These are phyloP conservation scores for Psittacula derbiana DNA, from an alignment of 2,797 vertebrate species.

Conservation along the genomic window DNA sequence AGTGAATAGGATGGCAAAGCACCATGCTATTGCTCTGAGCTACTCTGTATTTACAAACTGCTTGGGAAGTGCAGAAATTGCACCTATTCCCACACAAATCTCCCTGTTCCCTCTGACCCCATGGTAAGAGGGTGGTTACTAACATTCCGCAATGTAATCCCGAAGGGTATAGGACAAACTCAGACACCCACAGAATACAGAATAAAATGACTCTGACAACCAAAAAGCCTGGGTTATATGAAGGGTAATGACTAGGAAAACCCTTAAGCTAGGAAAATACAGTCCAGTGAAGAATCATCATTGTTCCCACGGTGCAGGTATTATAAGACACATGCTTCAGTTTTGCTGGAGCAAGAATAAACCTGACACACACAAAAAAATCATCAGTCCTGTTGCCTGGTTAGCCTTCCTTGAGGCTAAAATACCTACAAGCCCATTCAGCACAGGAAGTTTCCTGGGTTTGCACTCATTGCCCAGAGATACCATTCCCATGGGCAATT, in stretches of 20 bases:
- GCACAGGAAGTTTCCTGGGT: not conserved
- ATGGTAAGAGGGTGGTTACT: not conserved
- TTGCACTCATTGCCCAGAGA: not conserved
- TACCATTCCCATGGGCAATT: not conserved
- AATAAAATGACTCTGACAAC: not conserved
- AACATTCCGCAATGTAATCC: not conserved
- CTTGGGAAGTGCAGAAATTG: not conserved
- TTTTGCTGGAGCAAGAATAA: constrained; percentile 14
- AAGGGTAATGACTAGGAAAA: constrained; percentile 34
- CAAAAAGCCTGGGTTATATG: not conserved
- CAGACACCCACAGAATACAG: not conserved
- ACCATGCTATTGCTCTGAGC: not conserved
- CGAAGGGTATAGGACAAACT: constrained; percentile 9
- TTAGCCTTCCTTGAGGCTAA: not conserved
- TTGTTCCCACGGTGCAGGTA: not conserved
- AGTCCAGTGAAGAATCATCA: not conserved
- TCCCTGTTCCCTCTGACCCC: not conserved
- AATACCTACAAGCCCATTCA: not conserved
- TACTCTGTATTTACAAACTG: not conserved
- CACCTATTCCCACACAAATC: not conserved
- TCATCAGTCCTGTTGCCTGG: not conserved
- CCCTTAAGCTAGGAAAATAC: constrained; percentile 16
- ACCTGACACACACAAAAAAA: not conserved
- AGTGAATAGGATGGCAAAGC: rapidly evolving
- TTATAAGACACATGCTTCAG: not conserved